Base-by-base conservation (phyloP, 2,113 vertebrate genomes). In the Butorides virescens region DNA sequence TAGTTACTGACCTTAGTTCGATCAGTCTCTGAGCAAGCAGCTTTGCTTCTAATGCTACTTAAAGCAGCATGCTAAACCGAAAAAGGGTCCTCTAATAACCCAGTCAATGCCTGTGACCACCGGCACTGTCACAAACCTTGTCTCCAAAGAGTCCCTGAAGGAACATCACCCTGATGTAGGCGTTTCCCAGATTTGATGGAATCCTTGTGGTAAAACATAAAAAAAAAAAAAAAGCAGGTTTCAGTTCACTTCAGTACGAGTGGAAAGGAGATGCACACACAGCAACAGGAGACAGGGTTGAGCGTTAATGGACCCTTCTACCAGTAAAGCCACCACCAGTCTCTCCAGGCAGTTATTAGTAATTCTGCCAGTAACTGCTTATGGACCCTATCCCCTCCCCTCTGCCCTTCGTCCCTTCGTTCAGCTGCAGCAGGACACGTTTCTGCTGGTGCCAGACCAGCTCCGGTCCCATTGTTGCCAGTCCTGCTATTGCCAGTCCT, bases 391-490 rank as follows among this genome's bases (percentile, higher is more conserved):
- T 15, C 13, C 27, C 27, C 32, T 34, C 46, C 36, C 22, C 47
- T 11, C 49, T 30, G 21, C 58, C 30, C 29, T 10, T 18, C 0
- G 2, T 3, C 36, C 50, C 63, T 23, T 53, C 2, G 7, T 10
- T 18, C 52, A 11, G 50, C 22, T 10, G 27, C 39, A 22, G n/a
- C 32, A 44, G 56, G 30, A 13, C 34, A 4, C 0, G 2, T 30
- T 47, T 59, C 56, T 65, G 36, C 61, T 19, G 58, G 46, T 20
- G 34, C 19, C 22, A 0, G 27, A 21, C 22, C 49, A 18, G 29
- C 59, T 39, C 71, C 0, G 1, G 36, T 9, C n/a, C 76, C 2
- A 0, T 42, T 21, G 1, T 1, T 15, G 11, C 53, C 23, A 2
- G 34, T 6, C 44, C 76, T 2, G 1, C 42, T 21, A 2, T 1